Conservation (phyloP, 2,113 vertebrate species). For the Agelaius phoeniceus region DNA sequence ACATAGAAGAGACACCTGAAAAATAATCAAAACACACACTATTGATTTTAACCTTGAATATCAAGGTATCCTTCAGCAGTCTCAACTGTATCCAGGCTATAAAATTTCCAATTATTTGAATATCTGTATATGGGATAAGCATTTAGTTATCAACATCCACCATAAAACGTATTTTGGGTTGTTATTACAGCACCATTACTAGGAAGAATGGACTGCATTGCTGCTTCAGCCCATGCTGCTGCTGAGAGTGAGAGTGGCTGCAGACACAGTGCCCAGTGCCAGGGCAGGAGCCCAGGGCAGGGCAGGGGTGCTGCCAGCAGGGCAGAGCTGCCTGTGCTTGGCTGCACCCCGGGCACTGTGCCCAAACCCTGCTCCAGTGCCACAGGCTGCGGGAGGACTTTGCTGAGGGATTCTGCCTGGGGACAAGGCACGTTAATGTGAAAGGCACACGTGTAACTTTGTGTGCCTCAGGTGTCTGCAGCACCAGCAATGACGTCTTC, state of each 20-base stretch:
- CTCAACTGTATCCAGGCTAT: constrained; percentile 60
- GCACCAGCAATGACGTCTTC: neutral
- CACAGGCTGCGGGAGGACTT: neutral
- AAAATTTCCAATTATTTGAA: constrained; percentile 79
- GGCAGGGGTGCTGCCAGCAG: neutral
- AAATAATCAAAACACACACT: constrained; percentile 74
- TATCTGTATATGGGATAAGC: constrained; percentile 72
- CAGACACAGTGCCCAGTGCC: fast-evolving
- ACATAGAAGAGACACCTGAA: constrained; percentile 68
- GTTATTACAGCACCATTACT: constrained; percentile 71
- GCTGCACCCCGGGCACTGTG: neutral
- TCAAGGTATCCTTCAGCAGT: constrained; percentile 68
- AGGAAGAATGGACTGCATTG: constrained; percentile 44
- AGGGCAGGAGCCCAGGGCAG: neutral
- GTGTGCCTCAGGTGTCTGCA: neutral
- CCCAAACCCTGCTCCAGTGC: fast-evolving
- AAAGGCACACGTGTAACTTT: fast-evolving
- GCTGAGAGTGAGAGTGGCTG: neutral
- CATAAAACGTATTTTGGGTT: constrained; percentile 68
- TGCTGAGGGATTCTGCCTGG: neutral
- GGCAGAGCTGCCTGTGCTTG: neutral
- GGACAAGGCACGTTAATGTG: neutral
- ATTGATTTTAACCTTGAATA: constrained; percentile 78
- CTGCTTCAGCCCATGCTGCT: neutral
- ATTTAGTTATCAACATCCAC: constrained; percentile 76